Conservation (phyloP, 2,797 vertebrate species). For the Hylomyscus alleni region DNA sequence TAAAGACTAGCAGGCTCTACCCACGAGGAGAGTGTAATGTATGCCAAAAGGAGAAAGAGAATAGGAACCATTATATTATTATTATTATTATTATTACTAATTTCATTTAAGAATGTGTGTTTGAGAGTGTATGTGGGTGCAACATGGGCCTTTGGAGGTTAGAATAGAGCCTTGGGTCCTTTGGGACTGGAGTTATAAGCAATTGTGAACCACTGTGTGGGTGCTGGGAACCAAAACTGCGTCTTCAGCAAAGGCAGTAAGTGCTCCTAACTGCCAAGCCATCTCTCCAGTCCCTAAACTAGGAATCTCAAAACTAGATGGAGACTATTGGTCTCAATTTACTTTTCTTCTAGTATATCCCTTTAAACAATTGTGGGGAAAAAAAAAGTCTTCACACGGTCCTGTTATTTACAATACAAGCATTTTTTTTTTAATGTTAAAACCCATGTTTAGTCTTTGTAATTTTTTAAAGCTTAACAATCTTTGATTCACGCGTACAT, state of each 20-base stretch:
- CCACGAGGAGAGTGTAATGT: not conserved
- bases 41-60: not conserved
- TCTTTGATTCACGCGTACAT: not conserved
- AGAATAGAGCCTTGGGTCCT: not conserved
- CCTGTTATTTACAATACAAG: conserved; percentile 22
- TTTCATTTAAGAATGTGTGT: not conserved
- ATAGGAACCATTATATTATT: not conserved
- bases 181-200: not conserved
- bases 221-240: not conserved
- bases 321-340: not conserved
- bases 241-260: not conserved
- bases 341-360: conserved; percentile 33
- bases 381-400: not conserved
- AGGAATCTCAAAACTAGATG: not conserved
- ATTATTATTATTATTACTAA: not conserved
- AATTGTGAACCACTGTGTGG: not conserved
- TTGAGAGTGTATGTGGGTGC: not conserved
- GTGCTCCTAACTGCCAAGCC: not conserved
- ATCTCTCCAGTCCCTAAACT: not conserved
- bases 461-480: conserved; percentile 10
- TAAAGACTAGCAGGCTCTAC: not conserved
- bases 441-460: not conserved
- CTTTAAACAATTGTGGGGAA: not conserved
- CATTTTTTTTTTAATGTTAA: conserved; percentile 47
- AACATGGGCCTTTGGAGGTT: not conserved